Percentiles rank a stretch among this genome's conserved stretches.
Evolutionary conservation across 2,113 vertebrate genomes (phyloP).

Genomic region (Phrynocephalus versicolor): DNA sequence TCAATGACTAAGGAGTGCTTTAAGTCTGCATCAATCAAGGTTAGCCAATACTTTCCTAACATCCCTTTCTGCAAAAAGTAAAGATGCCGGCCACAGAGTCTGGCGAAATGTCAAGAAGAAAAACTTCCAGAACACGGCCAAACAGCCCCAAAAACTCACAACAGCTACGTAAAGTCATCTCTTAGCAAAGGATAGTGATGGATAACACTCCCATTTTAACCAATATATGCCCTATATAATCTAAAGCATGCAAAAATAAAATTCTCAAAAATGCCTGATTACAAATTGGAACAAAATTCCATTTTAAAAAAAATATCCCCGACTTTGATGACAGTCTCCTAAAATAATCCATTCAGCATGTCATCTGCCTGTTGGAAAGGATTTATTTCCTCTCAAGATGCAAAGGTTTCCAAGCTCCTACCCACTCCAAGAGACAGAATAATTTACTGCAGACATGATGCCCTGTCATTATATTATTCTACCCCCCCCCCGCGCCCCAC

Average conservation of each 20-base stretch:
- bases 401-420: conserved; percentile 19
- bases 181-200: conserved; percentile 65
- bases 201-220: conserved; percentile 48
- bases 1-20: conserved; percentile 50
- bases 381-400: not conserved
- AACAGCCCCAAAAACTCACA: too few species aligned
- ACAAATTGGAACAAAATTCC: conserved; percentile 39
- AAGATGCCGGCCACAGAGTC: too few species aligned
- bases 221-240: conserved; percentile 33
- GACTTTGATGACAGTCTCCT: not conserved
- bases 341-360: not conserved
- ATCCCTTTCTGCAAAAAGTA: conserved; percentile 5
- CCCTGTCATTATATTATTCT: not conserved
- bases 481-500: too few species aligned
- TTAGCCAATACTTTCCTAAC: conserved; percentile 56
- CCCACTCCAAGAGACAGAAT: not conserved
- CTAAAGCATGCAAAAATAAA: conserved; percentile 32
- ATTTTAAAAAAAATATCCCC: conserved; percentile 5
- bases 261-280: not conserved
- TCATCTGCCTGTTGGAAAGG: not conserved
- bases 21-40: conserved; percentile 64
- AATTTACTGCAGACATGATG: conserved; percentile 31
- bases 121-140: too few species aligned
- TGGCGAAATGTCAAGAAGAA: too few species aligned
- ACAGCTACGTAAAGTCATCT: too few species aligned